These are phyloP conservation scores for Varanus salvator DNA, from an alignment of 2,113 vertebrate species.

Conservation along the genomic window DNA sequence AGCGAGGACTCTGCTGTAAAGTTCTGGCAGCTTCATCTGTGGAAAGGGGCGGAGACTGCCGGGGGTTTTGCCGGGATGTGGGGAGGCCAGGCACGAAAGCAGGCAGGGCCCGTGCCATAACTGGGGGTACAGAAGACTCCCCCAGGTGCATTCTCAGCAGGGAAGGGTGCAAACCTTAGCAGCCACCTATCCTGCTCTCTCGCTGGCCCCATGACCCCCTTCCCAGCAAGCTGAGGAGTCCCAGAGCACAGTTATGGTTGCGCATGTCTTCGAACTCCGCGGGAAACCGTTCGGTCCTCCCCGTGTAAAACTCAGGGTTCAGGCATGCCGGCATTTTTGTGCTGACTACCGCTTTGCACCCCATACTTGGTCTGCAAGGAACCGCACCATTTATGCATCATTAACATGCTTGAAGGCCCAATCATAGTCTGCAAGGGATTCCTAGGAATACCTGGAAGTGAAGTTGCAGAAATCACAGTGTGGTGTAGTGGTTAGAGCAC, in stretches of 20 bases:
- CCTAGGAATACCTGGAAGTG: no score
- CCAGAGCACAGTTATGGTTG: neutral
- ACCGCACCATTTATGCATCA: no score
- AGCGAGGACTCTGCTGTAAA: no score
- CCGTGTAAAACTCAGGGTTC: neutral
- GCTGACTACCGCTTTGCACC: neutral
- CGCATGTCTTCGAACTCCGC: neutral
- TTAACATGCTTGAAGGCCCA: no score
- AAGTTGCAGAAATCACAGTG: no score
- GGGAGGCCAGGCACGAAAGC: neutral
- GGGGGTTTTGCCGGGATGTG: neutral
- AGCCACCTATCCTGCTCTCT: neutral
- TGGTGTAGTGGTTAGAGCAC: no score
- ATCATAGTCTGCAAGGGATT: no score
- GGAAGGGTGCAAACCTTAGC: neutral
- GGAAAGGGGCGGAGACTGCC: neutral
- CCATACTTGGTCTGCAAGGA: no score
- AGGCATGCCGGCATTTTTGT: neutral
- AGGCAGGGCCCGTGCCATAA: neutral
- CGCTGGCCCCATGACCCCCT: neutral
- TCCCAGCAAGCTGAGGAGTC: neutral
- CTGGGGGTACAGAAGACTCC: neutral
- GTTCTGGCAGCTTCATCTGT: neutral
- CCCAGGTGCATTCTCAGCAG: neutral
- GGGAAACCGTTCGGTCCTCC: neutral